phyloP scores from a whole-genome alignment of 2,888 invertebrate genomes.

The Pseudeuparius sepicola region DNA sequence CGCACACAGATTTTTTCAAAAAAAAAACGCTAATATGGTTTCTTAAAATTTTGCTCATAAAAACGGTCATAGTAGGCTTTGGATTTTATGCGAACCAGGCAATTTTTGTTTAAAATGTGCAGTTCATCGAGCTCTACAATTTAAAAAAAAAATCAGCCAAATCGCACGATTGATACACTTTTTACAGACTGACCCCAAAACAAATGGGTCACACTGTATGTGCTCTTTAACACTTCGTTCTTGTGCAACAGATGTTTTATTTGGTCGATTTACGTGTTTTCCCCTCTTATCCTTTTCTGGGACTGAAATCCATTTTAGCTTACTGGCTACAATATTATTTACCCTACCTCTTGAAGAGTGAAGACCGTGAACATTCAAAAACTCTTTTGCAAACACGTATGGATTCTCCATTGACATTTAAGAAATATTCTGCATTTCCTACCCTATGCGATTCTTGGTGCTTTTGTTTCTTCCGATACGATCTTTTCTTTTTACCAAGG shows the following conservation, averaged over 20 bases:
- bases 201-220: no score
- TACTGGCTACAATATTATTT: constrained; percentile 1
- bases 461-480: constrained; percentile 2
- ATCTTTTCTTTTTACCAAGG: constrained; percentile 1
- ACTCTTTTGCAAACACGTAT: constrained; percentile 1
- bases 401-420: constrained; percentile 1
- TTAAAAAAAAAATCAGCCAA: no score
- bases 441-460: constrained; percentile 1
- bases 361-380: constrained; percentile 1
- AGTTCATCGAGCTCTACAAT: no score
- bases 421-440: background rate
- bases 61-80: no score
- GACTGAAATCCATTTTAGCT: background rate
- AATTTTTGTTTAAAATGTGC: no score
- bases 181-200: no score
- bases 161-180: no score
- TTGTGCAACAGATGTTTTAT: constrained; percentile 1
- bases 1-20: no score
- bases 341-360: background rate
- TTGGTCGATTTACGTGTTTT: constrained; percentile 1
- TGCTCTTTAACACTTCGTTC: background rate
- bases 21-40: no score
- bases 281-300: constrained; percentile 1
- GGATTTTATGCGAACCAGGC: no score
- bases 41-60: no score